Evolutionary conservation across 2,113 vertebrate species (phyloP), one percentile per base, ranked within the genome.

Genomic region (Galemys pyrenaicus): DNA sequence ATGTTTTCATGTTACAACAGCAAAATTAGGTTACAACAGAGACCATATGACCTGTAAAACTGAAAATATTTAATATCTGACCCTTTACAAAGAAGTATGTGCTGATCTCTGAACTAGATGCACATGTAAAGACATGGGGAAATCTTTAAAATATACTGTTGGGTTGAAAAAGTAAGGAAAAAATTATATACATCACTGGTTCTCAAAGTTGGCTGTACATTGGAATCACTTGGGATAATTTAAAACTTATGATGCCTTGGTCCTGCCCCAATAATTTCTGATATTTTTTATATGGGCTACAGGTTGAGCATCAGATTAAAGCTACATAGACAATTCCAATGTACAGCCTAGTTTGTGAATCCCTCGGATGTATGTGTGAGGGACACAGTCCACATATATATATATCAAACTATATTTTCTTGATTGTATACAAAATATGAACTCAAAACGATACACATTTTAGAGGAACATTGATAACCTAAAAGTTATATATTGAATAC

Each of bases 111-210:
- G 49, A 22, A 88, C 58, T 85, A 91, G 10, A 81, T 91, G n/a
- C 26, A 56, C 12, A 39, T 35, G 41, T 28, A 46, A 10, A 93
- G 77, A 44, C 17, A 65, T 65, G 44, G 16, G 30, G 41, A 85
- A 19, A 92, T 86, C 51, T 95, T 95, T 46, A 85, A 93, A 91
- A 88, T 49, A 49, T 56, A 80, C 16, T 54, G 7, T 16, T 88
- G n/a, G 10, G 12, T 96, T 60, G 60, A 54, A 88, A 94, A 94
- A 67, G 26, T 19, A 46, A 91, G 67, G 78, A 92, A 30, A 37
- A 39, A 54, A 75, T 68, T 13, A 39, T 84, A 39, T 60, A 71
- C 49, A 51, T 17, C 49, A 51, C 24, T 49, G 24, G 12, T 60
- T 86, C 35, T 86, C 67, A 92, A 92, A 60, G 2, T 71, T 78